Base-by-base conservation (phyloP, 2,113 vertebrate species). In the Desmodus rotundus region DNA sequence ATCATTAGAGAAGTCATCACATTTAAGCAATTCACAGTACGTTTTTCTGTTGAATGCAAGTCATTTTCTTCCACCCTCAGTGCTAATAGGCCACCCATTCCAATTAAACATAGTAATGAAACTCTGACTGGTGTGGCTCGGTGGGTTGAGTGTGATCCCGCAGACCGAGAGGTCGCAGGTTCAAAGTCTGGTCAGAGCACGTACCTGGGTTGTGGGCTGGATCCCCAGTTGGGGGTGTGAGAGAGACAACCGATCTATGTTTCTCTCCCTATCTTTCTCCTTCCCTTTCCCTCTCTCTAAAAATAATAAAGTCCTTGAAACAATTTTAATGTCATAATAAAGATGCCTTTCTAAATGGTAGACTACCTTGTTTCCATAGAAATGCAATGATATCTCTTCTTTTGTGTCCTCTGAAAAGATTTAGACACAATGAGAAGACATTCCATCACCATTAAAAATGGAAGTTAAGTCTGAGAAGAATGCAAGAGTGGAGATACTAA, bases 291-390 rank as follows among this genome's bases (percentile, higher is more conserved):
- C 24, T 26, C 28, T 63, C 28, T 31, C 61, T 61, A 61, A 63
- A 61, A 63, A 63, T 63, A 61, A 61, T 61, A 61, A 61, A 61
- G 28, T 61, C 58, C 24, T 28, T 61, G 10, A 26, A 61, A 61
- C 20, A 28, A 61, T 28, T 61, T 26, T 61, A 61, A 28, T n/a
- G 24, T 65, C 68, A 9, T 68, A 84, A 90, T 54, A 33, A 16
- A 65, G 78, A 86, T n/a, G 36, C 56, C 92, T 70, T 96, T 97
- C 61, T 72, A 93, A 86, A 43, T 26, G 33, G 6, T 50, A 33
- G 5, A 38, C 6, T 65, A 33, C 52, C 38, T 84, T n/a, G 7
- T 65, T 43, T 50, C 43, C 24, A 38, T 24, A 83, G 45, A 84
- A 38, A 81, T 24, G 16, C 61, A 61, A 68, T 77, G 36, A 11